phyloP scores from a whole-genome alignment of 2,113 vertebrate species.

The Misgurnus mizolepis region DNA sequence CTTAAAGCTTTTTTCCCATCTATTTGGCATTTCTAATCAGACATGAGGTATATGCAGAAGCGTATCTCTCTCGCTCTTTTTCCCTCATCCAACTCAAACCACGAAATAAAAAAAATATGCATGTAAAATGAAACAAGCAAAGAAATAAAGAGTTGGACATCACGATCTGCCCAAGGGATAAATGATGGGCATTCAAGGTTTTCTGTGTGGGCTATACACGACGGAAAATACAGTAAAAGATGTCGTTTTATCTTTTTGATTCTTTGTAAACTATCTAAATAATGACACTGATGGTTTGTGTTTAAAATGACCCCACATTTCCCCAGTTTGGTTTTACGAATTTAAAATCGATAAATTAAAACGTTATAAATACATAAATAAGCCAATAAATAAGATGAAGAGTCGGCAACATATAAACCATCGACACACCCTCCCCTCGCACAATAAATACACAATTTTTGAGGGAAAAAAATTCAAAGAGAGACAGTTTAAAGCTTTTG shows the following conservation, averaged over 20 bases:
- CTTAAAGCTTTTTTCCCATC: slow-evolving; percentile 59
- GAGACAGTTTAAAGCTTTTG: slow-evolving; percentile 86
- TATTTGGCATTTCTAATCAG: slow-evolving; percentile 82
- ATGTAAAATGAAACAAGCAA: not conserved
- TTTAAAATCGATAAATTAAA: slow-evolving; percentile 69
- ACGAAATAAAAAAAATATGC: not conserved
- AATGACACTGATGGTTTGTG: slow-evolving; percentile 13
- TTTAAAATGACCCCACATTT: slow-evolving; percentile 61
- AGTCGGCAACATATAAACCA: slow-evolving; percentile 69
- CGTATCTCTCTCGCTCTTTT: slow-evolving; percentile 64
- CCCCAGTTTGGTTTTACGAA: slow-evolving; percentile 68
- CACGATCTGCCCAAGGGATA: not conserved
- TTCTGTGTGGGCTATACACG: not conserved
- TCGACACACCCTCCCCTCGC: slow-evolving; percentile 60
- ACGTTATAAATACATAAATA: slow-evolving; percentile 76
- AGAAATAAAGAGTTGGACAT: slow-evolving; percentile 13
- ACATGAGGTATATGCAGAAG: slow-evolving; percentile 81
- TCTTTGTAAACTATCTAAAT: slow-evolving; percentile 9
- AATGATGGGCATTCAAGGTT: slow-evolving; percentile 3
- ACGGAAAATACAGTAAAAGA: not conserved
- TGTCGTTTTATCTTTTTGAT: not conserved
- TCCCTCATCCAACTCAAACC: slow-evolving; percentile 28
- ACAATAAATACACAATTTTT: slow-evolving; percentile 73
- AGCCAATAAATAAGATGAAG: slow-evolving; percentile 72
- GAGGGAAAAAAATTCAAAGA: slow-evolving; percentile 65